Percentiles rank a stretch among this genome's conserved stretches.
These are phyloP conservation scores for Cochlearius cochlearius DNA, from an alignment of 2,113 vertebrate species.

Conservation along the genomic window DNA sequence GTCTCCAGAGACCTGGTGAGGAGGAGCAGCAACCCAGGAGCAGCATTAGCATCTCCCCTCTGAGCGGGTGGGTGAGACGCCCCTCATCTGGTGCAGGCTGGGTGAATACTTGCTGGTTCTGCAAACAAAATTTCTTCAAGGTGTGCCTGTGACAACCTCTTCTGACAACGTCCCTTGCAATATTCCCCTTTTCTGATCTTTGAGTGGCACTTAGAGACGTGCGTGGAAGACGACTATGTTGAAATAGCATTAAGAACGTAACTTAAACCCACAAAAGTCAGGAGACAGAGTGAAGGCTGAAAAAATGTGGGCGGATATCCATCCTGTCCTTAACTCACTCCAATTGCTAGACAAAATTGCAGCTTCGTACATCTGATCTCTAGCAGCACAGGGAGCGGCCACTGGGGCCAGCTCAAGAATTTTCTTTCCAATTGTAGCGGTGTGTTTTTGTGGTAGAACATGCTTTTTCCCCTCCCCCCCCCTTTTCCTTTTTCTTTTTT, in stretches of 20 bases:
- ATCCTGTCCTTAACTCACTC: constrained; percentile 60
- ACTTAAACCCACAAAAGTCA: constrained; percentile 24
- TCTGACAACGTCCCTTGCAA: background rate
- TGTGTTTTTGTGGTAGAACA: constrained; percentile 21
- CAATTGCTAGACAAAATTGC: constrained; percentile 31
- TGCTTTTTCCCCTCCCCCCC: background rate
- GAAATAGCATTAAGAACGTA: background rate
- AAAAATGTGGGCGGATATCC: constrained; percentile 51
- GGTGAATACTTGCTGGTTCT: background rate
- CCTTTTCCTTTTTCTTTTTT: background rate
- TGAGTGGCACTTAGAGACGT: background rate
- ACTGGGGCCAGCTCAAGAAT: constrained; percentile 51
- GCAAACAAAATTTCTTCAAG: background rate
- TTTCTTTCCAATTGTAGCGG: constrained; percentile 3
- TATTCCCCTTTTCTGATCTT: background rate
- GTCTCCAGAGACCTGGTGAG: background rate
- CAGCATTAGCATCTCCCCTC: background rate
- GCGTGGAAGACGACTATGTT: background rate
- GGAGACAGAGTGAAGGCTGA: constrained; percentile 28
- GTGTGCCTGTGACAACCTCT: background rate
- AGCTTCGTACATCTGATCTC: constrained; percentile 32
- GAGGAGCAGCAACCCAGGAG: background rate
- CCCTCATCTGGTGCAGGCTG: background rate
- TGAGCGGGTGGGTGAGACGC: background rate
- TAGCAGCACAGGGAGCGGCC: constrained; percentile 48